phyloP scores from a whole-genome alignment of 2,113 vertebrate species.

The Mesitornis unicolor region DNA sequence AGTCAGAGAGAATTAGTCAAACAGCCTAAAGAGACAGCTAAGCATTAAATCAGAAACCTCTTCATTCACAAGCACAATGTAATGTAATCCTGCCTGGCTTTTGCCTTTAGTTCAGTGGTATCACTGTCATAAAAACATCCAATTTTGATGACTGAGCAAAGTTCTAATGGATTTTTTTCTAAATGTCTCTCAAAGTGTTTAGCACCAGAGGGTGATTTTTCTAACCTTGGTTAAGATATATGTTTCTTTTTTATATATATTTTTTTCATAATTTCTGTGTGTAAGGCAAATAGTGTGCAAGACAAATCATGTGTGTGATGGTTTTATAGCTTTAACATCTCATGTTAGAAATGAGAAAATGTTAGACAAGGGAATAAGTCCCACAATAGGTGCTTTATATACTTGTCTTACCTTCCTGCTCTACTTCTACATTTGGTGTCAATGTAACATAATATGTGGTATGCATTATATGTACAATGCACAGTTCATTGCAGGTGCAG shows the following conservation, averaged over 20 bases:
- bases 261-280: neutral
- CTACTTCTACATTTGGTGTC: neutral
- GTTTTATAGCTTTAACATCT: neutral
- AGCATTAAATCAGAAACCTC: neutral
- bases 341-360: neutral
- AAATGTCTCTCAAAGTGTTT: neutral
- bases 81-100: neutral
- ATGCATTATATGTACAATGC: neutral
- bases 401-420: neutral
- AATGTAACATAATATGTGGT: neutral
- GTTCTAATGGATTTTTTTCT: neutral
- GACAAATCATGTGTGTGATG: neutral
- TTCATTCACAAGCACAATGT: neutral
- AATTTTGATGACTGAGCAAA: neutral
- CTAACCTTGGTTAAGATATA: neutral
- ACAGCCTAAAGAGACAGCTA: neutral
- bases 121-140: neutral
- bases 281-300: neutral
- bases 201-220: neutral
- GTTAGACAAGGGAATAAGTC: neutral
- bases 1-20: neutral
- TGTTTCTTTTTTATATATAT: neutral
- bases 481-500: neutral
- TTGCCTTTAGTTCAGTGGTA: neutral
- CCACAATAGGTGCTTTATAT: neutral